Conservation (phyloP, 2,113 vertebrate genomes). For the Sinocyclocheilus rhinocerous region DNA sequence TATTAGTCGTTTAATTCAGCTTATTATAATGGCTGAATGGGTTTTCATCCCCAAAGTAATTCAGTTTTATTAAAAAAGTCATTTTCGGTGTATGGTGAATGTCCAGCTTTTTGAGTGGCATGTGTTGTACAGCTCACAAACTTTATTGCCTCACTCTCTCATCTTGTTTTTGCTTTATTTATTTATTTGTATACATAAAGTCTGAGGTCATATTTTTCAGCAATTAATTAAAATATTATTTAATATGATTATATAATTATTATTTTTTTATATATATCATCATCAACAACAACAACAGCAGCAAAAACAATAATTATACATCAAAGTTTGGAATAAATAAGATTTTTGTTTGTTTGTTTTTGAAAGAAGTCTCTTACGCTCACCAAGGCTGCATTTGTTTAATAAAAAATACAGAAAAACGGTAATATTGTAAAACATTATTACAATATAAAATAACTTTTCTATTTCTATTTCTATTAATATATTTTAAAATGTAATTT, state of each 20-base stretch:
- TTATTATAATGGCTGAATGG: constrained; percentile 9
- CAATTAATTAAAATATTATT: not conserved
- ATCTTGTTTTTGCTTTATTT: too few species aligned
- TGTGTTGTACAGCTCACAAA: not conserved
- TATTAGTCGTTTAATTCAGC: constrained; percentile 26
- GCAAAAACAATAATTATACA: not conserved
- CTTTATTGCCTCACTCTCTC: not conserved
- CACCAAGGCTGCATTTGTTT: not conserved
- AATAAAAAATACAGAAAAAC: too few species aligned
- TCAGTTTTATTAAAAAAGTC: not conserved
- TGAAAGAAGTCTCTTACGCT: not conserved
- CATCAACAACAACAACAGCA: not conserved
- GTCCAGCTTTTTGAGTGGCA: not conserved
- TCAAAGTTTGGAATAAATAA: too few species aligned
- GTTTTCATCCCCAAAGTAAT: constrained; percentile 13
- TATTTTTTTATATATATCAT: not conserved
- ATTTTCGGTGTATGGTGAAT: not conserved
- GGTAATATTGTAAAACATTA: too few species aligned
- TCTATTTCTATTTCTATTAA: too few species aligned
- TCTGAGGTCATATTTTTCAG: not conserved
- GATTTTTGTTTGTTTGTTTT: not conserved
- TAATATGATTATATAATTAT: not conserved
- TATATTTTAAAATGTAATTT: too few species aligned
- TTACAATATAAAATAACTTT: too few species aligned
- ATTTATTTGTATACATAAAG: too few species aligned